These are phyloP conservation scores for Clarias laeviceps DNA, from an alignment of 2,797 vertebrate genomes.

Conservation along the genomic window DNA sequence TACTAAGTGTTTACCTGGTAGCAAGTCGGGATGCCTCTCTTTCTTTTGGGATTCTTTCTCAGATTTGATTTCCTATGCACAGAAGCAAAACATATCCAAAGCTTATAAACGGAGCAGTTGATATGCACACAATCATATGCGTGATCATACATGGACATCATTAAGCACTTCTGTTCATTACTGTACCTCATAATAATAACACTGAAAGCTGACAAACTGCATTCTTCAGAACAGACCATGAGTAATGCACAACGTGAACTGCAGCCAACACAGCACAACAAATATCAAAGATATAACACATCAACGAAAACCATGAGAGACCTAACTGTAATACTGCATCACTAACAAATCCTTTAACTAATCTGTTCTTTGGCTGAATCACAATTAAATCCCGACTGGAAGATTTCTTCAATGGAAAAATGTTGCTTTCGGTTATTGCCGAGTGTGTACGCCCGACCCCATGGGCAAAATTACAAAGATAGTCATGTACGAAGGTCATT, in stretches of 20 bases:
- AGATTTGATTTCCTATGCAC: conserved; percentile 78
- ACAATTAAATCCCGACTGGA: not conserved
- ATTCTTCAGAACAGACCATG: not conserved
- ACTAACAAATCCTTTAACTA: not conserved
- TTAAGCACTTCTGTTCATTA: not conserved
- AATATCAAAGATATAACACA: not conserved
- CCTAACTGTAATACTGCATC: not conserved
- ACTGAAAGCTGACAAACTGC: not conserved
- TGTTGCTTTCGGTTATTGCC: not conserved
- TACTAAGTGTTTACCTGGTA: conserved; percentile 74
- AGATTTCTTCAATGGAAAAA: not conserved
- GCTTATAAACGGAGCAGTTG: not conserved
- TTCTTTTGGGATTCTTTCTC: conserved; percentile 74
- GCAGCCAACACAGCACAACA: not conserved
- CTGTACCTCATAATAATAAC: not conserved
- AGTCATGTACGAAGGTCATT: not conserved
- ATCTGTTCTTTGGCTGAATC: not conserved
- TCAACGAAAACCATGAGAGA: not conserved
- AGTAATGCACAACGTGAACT: not conserved
- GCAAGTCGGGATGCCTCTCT: conserved; percentile 73
- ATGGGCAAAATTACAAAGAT: not conserved
- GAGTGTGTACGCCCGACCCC: not conserved
- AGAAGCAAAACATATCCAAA: conserved; percentile 17
- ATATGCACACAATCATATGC: not conserved
- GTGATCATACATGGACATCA: not conserved